Percentiles rank a stretch among this genome's conserved stretches.
Evolutionary conservation across 2,797 vertebrate genomes (phyloP).

Genomic region (Garrulus glandarius): DNA sequence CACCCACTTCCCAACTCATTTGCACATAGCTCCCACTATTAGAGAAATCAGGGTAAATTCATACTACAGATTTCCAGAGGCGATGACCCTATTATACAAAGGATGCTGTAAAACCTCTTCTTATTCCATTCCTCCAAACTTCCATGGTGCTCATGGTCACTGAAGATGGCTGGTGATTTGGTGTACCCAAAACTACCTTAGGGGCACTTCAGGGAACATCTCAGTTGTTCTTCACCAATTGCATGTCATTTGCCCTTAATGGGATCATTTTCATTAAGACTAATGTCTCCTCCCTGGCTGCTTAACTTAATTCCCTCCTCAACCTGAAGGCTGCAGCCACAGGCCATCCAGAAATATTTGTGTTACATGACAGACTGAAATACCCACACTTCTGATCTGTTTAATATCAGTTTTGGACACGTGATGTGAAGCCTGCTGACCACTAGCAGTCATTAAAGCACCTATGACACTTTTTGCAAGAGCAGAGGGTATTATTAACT

Average conservation of each 20-base stretch:
- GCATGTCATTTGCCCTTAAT: neutral
- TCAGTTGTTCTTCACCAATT: neutral
- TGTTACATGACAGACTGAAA: neutral
- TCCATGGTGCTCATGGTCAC: neutral
- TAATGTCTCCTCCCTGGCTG: neutral
- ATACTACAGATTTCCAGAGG: neutral
- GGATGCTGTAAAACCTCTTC: neutral
- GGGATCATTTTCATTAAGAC: conserved; percentile 20
- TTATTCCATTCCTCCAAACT: neutral
- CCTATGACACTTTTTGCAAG: conserved; percentile 70
- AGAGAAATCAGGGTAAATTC: neutral
- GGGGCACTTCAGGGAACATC: neutral
- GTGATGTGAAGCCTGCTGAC: conserved; percentile 60
- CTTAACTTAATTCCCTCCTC: neutral
- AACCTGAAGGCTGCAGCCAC: neutral
- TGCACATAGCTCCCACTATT: neutral
- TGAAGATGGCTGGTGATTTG: neutral
- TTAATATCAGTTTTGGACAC: conserved; percentile 10
- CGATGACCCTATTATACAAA: neutral
- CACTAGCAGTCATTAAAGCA: conserved; percentile 68
- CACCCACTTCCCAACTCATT: conserved; percentile 41
- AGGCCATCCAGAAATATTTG: neutral
- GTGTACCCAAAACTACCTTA: neutral
- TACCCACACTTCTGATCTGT: neutral
- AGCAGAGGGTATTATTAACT: conserved; percentile 70